A percentile compares a stretch with the other conserved stretches of the same genome.
Conservation (phyloP, 1,140 invertebrate genomes). For the Chironomus striatipennis region DNA sequence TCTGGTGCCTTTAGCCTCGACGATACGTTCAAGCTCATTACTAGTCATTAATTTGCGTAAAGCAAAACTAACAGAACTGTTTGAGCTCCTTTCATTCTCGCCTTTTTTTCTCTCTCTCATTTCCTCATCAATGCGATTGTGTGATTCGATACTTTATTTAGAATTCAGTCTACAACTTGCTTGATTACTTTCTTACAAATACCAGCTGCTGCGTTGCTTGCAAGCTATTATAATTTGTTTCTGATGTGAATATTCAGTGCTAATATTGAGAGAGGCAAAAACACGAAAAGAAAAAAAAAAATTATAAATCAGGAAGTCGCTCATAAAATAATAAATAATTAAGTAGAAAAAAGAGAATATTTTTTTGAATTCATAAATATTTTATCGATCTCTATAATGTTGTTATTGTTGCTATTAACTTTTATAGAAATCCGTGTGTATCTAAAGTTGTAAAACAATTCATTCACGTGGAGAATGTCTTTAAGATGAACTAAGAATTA, state of each 20-base stretch:
- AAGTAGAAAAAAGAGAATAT: neutral
- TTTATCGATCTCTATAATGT: neutral
- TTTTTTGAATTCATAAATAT: neutral
- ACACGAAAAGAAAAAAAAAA: neutral
- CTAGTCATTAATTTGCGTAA: slow-evolving; percentile 1
- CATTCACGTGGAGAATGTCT: neutral
- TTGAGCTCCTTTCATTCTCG: neutral
- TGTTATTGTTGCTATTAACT: neutral
- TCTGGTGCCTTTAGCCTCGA: neutral
- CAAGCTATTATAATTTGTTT: neutral
- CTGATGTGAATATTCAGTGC: neutral
- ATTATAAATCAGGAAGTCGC: neutral
- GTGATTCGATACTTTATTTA: neutral
- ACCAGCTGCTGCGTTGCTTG: neutral
- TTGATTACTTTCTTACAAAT: neutral
- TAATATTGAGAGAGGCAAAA: neutral
- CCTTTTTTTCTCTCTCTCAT: neutral
- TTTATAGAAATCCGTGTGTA: neutral
- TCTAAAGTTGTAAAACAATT: neutral
- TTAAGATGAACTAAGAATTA: neutral
- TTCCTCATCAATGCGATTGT: neutral
- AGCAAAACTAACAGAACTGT: neutral
- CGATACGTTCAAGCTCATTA: neutral
- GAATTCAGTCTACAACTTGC: neutral
- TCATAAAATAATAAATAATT: neutral